Percentiles rank a stretch among this genome's conserved stretches.
Evolutionary conservation across 2,113 vertebrate species (phyloP).

Genomic region (Vidua macroura): DNA sequence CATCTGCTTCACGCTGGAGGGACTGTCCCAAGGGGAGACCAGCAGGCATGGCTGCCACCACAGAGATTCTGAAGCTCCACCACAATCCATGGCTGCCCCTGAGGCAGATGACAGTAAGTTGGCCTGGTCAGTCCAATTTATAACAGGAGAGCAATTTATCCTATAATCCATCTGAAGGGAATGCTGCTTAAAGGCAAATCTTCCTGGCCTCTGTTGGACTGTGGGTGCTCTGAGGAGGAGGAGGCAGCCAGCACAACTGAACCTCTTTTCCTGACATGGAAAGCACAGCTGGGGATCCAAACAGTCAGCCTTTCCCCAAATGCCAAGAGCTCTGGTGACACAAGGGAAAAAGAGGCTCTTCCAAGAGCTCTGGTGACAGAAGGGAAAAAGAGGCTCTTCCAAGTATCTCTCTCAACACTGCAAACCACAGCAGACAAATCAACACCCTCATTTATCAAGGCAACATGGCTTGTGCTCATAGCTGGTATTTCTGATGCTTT

Average conservation of each 20-base stretch:
- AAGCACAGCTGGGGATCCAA: not conserved
- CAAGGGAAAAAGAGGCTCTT: not conserved
- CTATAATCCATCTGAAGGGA: not conserved
- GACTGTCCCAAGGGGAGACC: too few species aligned
- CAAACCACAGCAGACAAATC: not conserved
- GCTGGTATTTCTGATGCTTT: not conserved
- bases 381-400: not conserved
- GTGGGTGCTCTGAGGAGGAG: not conserved
- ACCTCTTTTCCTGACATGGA: not conserved
- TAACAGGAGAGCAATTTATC: not conserved
- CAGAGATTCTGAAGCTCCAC: not conserved
- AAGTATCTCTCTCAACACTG: not conserved
- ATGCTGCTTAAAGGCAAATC: not conserved
- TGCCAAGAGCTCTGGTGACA: not conserved
- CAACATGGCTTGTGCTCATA: not conserved
- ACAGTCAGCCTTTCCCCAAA: not conserved
- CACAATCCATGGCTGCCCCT: not conserved
- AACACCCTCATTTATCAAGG: not conserved
- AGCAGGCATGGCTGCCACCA: not conserved
- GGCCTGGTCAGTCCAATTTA: not conserved
- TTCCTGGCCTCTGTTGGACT: not conserved
- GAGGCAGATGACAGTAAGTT: not conserved
- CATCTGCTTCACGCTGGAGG: not conserved
- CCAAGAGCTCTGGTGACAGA: not conserved
- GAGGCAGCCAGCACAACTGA: not conserved